Evolutionary conservation across 2,797 vertebrate genomes (phyloP).

Genomic region (Takifugu ocellatus): DNA sequence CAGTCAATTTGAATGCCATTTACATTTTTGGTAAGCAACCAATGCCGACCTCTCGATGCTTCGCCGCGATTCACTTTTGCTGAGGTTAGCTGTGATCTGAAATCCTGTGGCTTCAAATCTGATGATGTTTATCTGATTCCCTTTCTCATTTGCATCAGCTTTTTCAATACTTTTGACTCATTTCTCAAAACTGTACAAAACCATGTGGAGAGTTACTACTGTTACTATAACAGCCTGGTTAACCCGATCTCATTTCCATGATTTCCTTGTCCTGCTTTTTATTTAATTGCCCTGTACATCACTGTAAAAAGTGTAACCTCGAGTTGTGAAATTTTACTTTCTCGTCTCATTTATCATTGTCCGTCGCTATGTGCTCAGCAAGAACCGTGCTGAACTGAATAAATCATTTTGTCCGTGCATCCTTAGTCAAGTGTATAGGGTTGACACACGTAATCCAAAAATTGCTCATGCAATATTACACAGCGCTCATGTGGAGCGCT

Average conservation of each 20-base stretch:
- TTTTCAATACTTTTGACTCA: too few species aligned
- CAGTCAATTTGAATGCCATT: neutral
- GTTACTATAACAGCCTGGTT: neutral
- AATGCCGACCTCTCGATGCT: too few species aligned
- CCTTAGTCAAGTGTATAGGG: conserved; percentile 37
- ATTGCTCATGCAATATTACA: conserved; percentile 35
- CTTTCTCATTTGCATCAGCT: conserved; percentile 7
- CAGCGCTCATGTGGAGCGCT: conserved; percentile 25
- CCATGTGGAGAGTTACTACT: neutral
- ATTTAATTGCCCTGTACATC: conserved; percentile 13
- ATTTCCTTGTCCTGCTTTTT: conserved; percentile 4
- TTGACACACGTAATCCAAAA: conserved; percentile 36
- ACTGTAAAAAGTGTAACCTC: conserved; percentile 27
- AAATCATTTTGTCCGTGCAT: conserved; percentile 48
- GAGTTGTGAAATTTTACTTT: conserved; percentile 24
- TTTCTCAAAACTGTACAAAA: too few species aligned
- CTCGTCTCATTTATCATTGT: conserved; percentile 24
- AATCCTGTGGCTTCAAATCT: conserved; percentile 12
- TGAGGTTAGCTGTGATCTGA: neutral
- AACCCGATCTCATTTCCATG: neutral
- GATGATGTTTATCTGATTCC: conserved; percentile 4
- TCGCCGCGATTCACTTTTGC: conserved; percentile 4
- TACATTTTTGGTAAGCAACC: neutral
- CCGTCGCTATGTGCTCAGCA: conserved; percentile 30
- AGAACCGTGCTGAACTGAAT: conserved; percentile 41